phyloP scores from a whole-genome alignment of 2,797 vertebrate species.

The Gallinago stenura region DNA sequence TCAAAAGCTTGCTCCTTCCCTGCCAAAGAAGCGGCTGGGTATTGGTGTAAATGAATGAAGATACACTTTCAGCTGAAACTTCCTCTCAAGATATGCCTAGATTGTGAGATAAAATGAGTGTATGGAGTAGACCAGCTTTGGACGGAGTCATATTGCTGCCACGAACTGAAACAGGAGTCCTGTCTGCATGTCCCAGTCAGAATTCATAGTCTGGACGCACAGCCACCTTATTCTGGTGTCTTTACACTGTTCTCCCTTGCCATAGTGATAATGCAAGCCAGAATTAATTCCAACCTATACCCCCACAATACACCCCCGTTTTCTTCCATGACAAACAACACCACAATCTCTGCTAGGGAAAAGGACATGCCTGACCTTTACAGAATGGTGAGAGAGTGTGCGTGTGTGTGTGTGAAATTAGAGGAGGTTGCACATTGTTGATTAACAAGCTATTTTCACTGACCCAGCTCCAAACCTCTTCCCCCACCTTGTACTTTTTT shows the following conservation, averaged over 20 bases:
- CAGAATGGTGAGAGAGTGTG: accelerated
- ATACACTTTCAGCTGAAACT: neutral
- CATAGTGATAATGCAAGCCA: neutral
- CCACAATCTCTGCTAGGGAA: neutral
- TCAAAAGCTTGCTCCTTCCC: neutral
- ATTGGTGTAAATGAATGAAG: neutral
- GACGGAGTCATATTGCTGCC: neutral
- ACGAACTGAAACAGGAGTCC: neutral
- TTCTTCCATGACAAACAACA: neutral
- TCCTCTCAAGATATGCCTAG: neutral
- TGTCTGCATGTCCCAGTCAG: neutral
- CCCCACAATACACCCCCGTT: neutral
- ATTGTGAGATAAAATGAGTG: neutral
- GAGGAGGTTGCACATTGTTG: neutral
- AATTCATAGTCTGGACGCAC: neutral
- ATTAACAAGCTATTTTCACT: neutral
- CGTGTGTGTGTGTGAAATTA: neutral
- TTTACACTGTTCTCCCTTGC: neutral
- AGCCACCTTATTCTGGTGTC: neutral
- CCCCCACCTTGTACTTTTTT: accelerated
- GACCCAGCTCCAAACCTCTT: neutral
- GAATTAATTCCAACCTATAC: neutral
- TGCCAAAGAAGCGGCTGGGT: neutral
- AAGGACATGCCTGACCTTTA: neutral
- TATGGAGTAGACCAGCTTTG: neutral